Evolutionary conservation across 2,888 invertebrate genomes (phyloP).

Genomic region (Caenorhabditis becei): DNA sequence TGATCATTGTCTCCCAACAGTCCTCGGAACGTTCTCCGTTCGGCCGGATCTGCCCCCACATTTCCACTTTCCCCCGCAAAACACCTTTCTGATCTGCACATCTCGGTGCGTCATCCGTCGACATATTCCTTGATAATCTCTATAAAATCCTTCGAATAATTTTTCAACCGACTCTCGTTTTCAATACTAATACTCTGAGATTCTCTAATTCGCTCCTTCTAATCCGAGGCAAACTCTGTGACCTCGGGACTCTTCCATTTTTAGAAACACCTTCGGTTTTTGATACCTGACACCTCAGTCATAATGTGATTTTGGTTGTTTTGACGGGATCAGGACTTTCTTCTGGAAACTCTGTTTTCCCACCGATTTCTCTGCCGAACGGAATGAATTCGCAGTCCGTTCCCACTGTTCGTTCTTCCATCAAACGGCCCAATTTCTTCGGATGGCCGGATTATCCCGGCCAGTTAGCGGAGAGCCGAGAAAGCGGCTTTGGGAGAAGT

Average conservation of each 20-base stretch:
- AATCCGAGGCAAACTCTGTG: neutral
- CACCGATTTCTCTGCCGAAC: neutral
- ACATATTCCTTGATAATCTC: neutral
- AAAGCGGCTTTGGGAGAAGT: neutral
- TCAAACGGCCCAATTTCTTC: neutral
- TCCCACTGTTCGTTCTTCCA: constrained; percentile 34
- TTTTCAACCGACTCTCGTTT: neutral
- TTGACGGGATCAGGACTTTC: constrained; percentile 1
- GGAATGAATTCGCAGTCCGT: neutral
- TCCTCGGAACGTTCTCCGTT: no score
- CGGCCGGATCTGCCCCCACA: no score
- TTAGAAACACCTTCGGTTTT: constrained; percentile 10
- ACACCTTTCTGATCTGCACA: constrained; percentile 2
- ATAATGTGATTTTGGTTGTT: neutral
- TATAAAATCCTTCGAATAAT: neutral
- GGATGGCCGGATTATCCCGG: constrained; percentile 1
- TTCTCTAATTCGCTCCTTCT: neutral
- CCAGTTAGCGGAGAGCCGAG: neutral
- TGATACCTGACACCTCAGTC: neutral
- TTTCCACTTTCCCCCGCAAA: neutral
- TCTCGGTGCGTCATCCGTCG: constrained; percentile 15
- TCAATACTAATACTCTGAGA: neutral
- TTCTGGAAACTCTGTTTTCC: neutral
- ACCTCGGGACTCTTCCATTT: constrained; percentile 11
- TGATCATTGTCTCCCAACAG: no score